Percentiles rank a stretch among this genome's conserved stretches.
Conservation (phyloP, 1,140 invertebrate genomes). For the Megathymus violae region DNA sequence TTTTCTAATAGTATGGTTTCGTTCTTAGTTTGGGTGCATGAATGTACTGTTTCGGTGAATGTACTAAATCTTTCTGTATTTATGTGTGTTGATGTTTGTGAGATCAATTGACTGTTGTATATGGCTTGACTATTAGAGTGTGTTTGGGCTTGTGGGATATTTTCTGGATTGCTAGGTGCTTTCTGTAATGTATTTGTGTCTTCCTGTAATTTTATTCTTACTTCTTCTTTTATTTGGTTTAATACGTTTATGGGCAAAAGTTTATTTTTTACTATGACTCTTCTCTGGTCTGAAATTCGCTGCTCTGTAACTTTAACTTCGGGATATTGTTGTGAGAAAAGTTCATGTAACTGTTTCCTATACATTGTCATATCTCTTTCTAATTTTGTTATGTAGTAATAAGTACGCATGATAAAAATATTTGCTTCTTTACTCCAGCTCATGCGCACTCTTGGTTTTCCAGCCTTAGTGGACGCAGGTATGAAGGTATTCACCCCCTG, state of each 20-base stretch:
- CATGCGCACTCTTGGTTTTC: not conserved
- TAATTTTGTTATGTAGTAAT: not conserved
- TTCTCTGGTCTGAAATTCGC: constrained; percentile 35
- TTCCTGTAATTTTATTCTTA: not conserved
- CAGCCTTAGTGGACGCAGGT: not conserved
- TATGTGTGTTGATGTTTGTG: no score
- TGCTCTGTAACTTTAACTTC: constrained; percentile 16
- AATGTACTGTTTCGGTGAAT: not conserved
- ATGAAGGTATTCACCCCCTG: not conserved
- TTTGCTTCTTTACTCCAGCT: not conserved
- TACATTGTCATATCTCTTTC: not conserved
- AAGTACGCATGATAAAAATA: not conserved
- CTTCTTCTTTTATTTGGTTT: not conserved
- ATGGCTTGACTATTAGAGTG: not conserved
- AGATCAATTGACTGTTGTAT: no score
- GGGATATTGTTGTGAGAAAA: constrained; percentile 30
- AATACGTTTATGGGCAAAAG: constrained; percentile 8
- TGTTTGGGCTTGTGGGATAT: not conserved
- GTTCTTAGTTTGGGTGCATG: constrained; percentile 1
- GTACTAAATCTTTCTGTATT: no score
- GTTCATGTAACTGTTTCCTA: not conserved
- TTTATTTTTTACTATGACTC: constrained; percentile 36
- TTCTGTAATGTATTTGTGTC: not conserved
- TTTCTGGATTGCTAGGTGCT: not conserved
- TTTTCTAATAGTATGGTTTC: not conserved